Evolutionary conservation across 1,140 invertebrate species (phyloP).

Genomic region (Caligus rogercresseyi): DNA sequence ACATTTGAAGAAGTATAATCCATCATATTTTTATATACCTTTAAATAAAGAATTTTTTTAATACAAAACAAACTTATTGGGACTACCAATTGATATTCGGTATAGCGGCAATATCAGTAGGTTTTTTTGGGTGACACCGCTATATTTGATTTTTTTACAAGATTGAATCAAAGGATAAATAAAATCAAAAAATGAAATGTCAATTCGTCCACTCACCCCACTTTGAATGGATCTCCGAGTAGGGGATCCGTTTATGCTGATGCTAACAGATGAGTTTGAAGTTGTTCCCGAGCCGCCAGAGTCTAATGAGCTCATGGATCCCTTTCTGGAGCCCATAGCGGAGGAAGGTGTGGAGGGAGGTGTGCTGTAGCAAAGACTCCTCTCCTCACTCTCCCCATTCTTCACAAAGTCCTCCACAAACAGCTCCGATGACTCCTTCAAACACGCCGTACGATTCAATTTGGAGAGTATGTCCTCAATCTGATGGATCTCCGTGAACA

Average conservation of each 20-base stretch:
- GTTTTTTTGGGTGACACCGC: too few species aligned
- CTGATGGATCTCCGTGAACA: conserved; percentile 75
- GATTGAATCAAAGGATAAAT: too few species aligned
- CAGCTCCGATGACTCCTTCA: neutral
- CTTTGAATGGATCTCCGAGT: neutral
- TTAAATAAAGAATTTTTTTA: too few species aligned
- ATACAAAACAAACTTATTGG: too few species aligned
- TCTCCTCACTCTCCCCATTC: conserved; percentile 38
- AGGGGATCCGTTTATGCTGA: neutral
- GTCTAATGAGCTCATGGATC: conserved; percentile 81
- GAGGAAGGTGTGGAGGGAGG: conserved; percentile 47
- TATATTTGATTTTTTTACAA: too few species aligned
- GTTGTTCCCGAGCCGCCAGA: conserved; percentile 59
- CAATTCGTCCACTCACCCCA: neutral
- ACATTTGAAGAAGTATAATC: too few species aligned
- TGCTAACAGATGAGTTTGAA: conserved; percentile 31
- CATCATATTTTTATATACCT: too few species aligned
- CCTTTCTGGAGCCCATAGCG: conserved; percentile 65
- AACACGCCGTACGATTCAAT: conserved; percentile 11
- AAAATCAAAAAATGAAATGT: neutral
- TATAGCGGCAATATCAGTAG: too few species aligned
- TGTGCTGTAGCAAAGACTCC: conserved; percentile 27
- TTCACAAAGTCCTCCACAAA: conserved; percentile 41
- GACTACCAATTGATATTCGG: too few species aligned
- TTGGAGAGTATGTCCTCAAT: conserved; percentile 30